Conservation (phyloP, 2,113 vertebrate species). For the Macquaria australasica region DNA sequence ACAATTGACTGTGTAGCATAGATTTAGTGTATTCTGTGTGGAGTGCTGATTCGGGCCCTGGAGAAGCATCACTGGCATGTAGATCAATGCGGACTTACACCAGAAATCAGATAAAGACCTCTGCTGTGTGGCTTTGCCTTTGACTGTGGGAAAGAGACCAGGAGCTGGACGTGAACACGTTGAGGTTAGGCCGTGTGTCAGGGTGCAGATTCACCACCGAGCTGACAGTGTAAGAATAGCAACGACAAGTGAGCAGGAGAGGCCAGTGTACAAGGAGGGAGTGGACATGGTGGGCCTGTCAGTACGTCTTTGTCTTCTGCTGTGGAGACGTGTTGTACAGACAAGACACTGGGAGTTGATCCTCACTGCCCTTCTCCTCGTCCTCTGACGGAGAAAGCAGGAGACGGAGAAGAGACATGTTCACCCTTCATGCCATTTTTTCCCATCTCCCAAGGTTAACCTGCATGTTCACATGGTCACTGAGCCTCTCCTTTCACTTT, state of each 20-base stretch:
- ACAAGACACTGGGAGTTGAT: neutral
- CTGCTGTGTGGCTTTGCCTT: constrained; percentile 16
- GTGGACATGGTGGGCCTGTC: neutral
- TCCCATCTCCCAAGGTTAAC: constrained; percentile 29
- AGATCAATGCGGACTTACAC: constrained; percentile 58
- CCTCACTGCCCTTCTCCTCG: neutral
- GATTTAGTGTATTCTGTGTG: constrained; percentile 65
- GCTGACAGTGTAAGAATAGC: neutral
- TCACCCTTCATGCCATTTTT: neutral
- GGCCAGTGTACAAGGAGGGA: neutral
- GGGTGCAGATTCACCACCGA: neutral
- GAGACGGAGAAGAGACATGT: neutral
- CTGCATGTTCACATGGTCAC: neutral
- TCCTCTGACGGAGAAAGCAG: neutral
- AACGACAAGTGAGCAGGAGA: neutral
- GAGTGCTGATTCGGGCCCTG: constrained; percentile 28
- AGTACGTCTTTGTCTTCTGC: neutral
- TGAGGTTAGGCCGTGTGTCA: constrained; percentile 25
- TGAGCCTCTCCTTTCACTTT: neutral
- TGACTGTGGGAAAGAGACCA: constrained; percentile 6
- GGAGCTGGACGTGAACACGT: neutral
- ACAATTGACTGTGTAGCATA: constrained; percentile 66
- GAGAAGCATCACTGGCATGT: constrained; percentile 48
- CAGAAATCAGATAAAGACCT: constrained; percentile 46
- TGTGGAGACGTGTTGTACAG: neutral